Percentiles rank a stretch among this genome's conserved stretches.
Conservation (phyloP, 2,797 vertebrate genomes). For the Hoplostethus atlanticus region DNA sequence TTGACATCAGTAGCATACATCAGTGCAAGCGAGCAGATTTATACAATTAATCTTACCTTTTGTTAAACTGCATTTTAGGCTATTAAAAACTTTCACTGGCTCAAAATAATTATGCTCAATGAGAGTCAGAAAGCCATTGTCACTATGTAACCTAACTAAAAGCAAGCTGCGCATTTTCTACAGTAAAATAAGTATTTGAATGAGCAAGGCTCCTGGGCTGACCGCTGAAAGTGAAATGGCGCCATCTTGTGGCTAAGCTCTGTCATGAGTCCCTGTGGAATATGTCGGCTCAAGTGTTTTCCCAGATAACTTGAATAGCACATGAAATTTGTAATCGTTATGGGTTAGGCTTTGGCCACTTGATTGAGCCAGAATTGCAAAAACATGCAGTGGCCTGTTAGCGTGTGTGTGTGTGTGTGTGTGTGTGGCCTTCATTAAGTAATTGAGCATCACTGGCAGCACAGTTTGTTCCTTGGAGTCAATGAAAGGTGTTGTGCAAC, state of each 20-base stretch:
- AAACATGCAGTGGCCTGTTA: slow-evolving; percentile 27
- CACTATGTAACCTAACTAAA: not conserved
- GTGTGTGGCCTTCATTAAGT: slow-evolving; percentile 41
- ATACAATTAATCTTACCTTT: too few species aligned
- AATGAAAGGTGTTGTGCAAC: slow-evolving; percentile 65
- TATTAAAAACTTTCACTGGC: not conserved
- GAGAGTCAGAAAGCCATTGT: not conserved
- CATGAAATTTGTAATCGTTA: slow-evolving; percentile 21
- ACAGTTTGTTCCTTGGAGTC: slow-evolving; percentile 66
- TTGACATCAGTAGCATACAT: not conserved
- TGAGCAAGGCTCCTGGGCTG: not conserved
- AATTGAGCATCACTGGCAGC: slow-evolving; percentile 45
- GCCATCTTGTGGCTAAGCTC: slow-evolving; percentile 66
- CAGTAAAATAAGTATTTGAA: not conserved
- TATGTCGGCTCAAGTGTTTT: slow-evolving; percentile 22
- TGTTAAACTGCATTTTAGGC: not conserved
- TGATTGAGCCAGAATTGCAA: slow-evolving; percentile 27
- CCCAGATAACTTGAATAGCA: slow-evolving; percentile 13
- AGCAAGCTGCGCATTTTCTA: not conserved
- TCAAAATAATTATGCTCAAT: not conserved
- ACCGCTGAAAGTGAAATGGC: slow-evolving; percentile 35
- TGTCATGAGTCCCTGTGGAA: slow-evolving; percentile 21
- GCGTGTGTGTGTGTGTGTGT: slow-evolving; percentile 9
- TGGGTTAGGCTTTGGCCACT: slow-evolving; percentile 27
- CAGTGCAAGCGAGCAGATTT: not conserved